A percentile compares a stretch with the other conserved stretches of the same genome.
phyloP scores from a whole-genome alignment of 2,888 invertebrate genomes.

The Tinea trinotella region DNA sequence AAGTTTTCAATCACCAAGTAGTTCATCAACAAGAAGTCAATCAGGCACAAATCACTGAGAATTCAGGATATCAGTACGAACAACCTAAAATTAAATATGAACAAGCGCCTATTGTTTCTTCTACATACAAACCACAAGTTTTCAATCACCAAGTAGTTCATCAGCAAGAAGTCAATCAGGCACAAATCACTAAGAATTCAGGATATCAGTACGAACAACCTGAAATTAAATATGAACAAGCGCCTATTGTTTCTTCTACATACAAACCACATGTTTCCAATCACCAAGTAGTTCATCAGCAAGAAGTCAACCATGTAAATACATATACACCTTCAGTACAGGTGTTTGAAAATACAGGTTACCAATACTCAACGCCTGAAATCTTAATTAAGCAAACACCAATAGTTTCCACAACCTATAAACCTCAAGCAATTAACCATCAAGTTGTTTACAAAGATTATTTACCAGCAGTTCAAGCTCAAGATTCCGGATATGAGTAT shows the following conservation, averaged over 20 bases:
- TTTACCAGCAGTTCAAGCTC: slow-evolving; percentile 1
- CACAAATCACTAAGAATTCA: slow-evolving; percentile 27
- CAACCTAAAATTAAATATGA: too few relatives aligned
- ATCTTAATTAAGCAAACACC: slow-evolving; percentile 33
- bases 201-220: slow-evolving; percentile 42
- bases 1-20: slow-evolving; percentile 23
- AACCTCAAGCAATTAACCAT: slow-evolving; percentile 42
- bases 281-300: too few relatives aligned
- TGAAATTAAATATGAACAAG: too few relatives aligned
- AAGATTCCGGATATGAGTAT: slow-evolving; percentile 39
- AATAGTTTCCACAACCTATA: slow-evolving; percentile 36
- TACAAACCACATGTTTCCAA: not conserved
- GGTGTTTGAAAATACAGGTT: slow-evolving; percentile 21
- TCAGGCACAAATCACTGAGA: slow-evolving; percentile 29
- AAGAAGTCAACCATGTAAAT: not conserved
- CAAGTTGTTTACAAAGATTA: slow-evolving; percentile 44
- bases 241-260: slow-evolving; percentile 23
- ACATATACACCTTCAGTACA: slow-evolving; percentile 16
- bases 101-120: slow-evolving; percentile 29
- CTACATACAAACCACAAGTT: not conserved
- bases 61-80: slow-evolving; percentile 37
- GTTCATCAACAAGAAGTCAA: slow-evolving; percentile 32
- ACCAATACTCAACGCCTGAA: slow-evolving; percentile 28
- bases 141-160: too few relatives aligned
- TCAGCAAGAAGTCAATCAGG: slow-evolving; percentile 31